These are phyloP conservation scores for Orchestes rusci DNA, from an alignment of 2,888 invertebrate species.

Conservation along the genomic window DNA sequence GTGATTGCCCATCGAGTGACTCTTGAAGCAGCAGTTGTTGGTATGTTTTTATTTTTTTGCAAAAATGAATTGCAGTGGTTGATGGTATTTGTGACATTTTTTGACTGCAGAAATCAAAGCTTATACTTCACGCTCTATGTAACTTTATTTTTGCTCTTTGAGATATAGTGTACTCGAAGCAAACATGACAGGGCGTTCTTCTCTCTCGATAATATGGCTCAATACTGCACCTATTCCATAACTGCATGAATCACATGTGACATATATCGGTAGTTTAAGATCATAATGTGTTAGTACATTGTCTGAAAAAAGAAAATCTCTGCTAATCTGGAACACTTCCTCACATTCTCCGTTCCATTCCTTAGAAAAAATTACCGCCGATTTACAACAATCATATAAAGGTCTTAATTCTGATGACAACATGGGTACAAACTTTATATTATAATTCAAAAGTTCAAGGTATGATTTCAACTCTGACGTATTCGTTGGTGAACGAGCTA, in stretches of 20 bases:
- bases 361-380: not conserved
- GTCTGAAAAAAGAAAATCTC: too few species aligned
- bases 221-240: constrained; percentile 29
- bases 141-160: not conserved
- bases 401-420: constrained; percentile 1
- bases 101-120: too few species aligned
- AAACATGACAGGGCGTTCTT: constrained; percentile 15
- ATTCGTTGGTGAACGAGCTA: not conserved
- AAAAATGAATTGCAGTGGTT: too few species aligned
- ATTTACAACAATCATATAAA: constrained; percentile 2
- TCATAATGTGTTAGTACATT: too few species aligned
- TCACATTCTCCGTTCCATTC: too few species aligned
- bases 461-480: constrained; percentile 26
- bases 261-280: too few species aligned
- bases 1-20: too few species aligned
- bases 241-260: constrained; percentile 24
- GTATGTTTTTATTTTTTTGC: too few species aligned
- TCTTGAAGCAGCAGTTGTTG: too few species aligned
- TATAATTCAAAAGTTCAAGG: constrained; percentile 33
- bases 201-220: constrained; percentile 24
- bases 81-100: too few species aligned
- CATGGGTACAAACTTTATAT: constrained; percentile 1
- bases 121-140: too few species aligned
- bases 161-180: constrained; percentile 2
- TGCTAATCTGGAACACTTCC: too few species aligned